These are phyloP conservation scores for Theodoxus fluviatilis DNA, from an alignment of 2,888 invertebrate species.

Conservation along the genomic window DNA sequence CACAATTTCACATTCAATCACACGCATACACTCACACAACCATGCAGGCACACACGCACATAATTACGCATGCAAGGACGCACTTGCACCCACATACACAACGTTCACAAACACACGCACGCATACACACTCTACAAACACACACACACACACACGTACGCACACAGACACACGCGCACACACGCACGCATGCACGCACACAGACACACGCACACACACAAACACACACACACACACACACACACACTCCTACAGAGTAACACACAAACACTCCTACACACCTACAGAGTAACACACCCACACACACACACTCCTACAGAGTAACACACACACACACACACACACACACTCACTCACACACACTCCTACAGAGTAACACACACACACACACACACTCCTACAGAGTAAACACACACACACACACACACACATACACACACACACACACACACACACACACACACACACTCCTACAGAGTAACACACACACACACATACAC, in stretches of 20 bases:
- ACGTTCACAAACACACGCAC: background rate
- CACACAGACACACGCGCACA: slow-evolving; percentile 10
- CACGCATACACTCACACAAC: background rate
- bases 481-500: slow-evolving; percentile 63
- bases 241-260: background rate
- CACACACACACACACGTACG: background rate
- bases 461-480: background rate
- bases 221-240: slow-evolving; percentile 2
- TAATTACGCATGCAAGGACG: background rate
- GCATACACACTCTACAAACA: background rate
- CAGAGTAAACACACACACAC: background rate
- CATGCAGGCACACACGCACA: background rate
- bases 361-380: background rate
- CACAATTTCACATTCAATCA: background rate
- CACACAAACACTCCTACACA: background rate
- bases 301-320: too few relatives aligned
- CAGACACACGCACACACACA: background rate
- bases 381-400: background rate
- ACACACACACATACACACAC: background rate
- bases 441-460: background rate
- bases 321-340: background rate
- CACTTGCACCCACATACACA: background rate
- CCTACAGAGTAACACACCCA: too few relatives aligned
- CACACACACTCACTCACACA: slow-evolving; percentile 3
- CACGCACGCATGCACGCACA: background rate